Evolutionary conservation across 2,888 invertebrate species (phyloP).

Genomic region (Zeuzera pyrina): DNA sequence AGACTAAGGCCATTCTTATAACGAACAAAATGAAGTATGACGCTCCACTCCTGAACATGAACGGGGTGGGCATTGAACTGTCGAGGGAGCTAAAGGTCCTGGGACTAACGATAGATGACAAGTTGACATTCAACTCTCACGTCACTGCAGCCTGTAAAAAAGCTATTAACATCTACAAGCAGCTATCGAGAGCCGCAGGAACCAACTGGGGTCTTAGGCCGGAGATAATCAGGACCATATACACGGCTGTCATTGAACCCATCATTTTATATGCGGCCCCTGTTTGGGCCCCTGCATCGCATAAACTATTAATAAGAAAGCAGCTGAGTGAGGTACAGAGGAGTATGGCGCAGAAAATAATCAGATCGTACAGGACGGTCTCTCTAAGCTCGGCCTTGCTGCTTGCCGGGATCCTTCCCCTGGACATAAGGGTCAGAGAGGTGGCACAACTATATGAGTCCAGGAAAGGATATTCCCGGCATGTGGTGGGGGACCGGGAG

Average conservation of each 20-base stretch:
- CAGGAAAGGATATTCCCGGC: background rate
- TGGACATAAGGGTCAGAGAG: background rate
- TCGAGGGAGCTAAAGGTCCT: background rate
- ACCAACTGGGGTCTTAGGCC: background rate
- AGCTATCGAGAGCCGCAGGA: conserved; percentile 2
- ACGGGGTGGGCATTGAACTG: background rate
- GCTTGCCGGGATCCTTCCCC: background rate
- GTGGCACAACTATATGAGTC: background rate
- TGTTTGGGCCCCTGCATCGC: conserved; percentile 1
- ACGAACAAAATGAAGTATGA: background rate
- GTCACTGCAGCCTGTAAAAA: conserved; percentile 3
- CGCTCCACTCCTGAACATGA: background rate
- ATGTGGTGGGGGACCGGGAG: no score
- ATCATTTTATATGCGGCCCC: background rate
- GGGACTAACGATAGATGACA: conserved; percentile 4
- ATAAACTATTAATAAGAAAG: background rate
- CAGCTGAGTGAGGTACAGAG: background rate
- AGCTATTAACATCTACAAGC: conserved; percentile 1
- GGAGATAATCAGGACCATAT: background rate
- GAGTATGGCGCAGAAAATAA: background rate
- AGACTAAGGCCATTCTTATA: conserved; percentile 2
- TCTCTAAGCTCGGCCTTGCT: conserved; percentile 1
- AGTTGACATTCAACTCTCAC: conserved; percentile 4
- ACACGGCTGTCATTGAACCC: background rate
- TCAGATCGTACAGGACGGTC: conserved; percentile 1